Conservation (phyloP, 2,888 invertebrate genomes). For the Phrixothrix hirtus region DNA sequence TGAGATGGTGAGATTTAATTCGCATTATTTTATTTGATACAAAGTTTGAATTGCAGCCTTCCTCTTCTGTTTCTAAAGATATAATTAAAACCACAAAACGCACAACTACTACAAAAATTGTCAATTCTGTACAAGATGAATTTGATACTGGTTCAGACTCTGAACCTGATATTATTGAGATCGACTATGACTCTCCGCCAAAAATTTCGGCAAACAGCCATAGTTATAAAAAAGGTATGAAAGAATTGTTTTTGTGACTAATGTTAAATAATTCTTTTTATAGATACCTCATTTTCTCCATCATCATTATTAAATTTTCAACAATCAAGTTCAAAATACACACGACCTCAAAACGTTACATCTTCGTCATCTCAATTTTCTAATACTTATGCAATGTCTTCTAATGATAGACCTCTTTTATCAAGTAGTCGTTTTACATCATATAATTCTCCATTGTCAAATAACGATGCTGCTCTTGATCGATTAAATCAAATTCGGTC, state of each 20-base stretch:
- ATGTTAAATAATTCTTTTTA: too few relatives aligned
- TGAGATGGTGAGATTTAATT: not conserved
- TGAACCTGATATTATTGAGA: conserved; percentile 62
- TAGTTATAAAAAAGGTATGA: conserved; percentile 10
- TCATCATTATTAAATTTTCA: conserved; percentile 8
- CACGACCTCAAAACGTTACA: conserved; percentile 7
- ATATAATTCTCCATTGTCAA: conserved; percentile 39
- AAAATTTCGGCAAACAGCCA: conserved; percentile 1
- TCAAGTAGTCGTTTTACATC: conserved; percentile 35
- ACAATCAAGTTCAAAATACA: conserved; percentile 10
- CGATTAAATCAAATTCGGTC: conserved; percentile 64
- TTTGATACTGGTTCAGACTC: conserved; percentile 74
- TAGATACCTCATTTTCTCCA: conserved; percentile 16
- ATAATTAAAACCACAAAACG: conserved; percentile 23
- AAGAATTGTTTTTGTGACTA: too few relatives aligned
- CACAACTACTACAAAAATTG: conserved; percentile 60
- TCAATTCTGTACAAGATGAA: conserved; percentile 59
- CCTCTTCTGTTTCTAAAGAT: conserved; percentile 10
- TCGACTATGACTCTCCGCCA: conserved; percentile 19
- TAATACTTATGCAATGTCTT: conserved; percentile 3
- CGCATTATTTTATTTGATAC: not conserved
- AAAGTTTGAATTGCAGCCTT: not conserved
- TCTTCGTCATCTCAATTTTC: conserved; percentile 2
- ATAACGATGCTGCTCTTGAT: conserved; percentile 55
- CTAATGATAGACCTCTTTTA: conserved; percentile 1